A percentile compares a stretch with the other conserved stretches of the same genome.
Conservation (phyloP, 2,113 vertebrate genomes). For the Bubo blakistoni region DNA sequence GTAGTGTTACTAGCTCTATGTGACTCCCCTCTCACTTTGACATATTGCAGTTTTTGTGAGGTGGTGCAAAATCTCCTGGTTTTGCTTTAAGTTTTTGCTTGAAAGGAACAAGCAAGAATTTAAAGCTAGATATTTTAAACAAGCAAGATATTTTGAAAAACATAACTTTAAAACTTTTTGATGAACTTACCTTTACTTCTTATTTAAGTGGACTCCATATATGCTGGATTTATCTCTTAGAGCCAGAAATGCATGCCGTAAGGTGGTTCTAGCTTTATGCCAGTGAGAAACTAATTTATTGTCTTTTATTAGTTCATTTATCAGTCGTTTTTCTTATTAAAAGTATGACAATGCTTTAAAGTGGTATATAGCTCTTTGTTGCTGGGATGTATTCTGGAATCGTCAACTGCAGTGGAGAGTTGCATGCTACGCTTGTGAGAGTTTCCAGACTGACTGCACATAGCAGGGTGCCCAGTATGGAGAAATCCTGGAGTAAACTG, state of each 20-base stretch:
- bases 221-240: background rate
- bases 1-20: background rate
- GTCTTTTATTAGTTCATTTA: background rate
- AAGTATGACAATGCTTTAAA: background rate
- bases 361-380: background rate
- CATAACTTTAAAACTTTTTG: background rate
- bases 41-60: background rate
- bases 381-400: background rate
- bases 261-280: background rate
- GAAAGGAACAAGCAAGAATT: background rate
- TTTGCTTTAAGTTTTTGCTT: background rate
- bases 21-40: background rate
- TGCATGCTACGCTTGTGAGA: background rate
- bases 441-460: background rate
- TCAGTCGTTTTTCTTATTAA: background rate
- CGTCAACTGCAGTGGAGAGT: background rate
- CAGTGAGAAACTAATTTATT: background rate
- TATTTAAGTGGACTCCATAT: background rate
- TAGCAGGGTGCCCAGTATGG: background rate
- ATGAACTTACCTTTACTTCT: background rate
- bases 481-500: background rate
- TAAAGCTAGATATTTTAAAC: background rate
- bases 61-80: background rate
- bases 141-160: background rate
- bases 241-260: background rate